Evolutionary conservation across 2,888 invertebrate species (phyloP), one percentile per base, ranked within the genome.

Genomic region (Andrena chrysosceles): DNA sequence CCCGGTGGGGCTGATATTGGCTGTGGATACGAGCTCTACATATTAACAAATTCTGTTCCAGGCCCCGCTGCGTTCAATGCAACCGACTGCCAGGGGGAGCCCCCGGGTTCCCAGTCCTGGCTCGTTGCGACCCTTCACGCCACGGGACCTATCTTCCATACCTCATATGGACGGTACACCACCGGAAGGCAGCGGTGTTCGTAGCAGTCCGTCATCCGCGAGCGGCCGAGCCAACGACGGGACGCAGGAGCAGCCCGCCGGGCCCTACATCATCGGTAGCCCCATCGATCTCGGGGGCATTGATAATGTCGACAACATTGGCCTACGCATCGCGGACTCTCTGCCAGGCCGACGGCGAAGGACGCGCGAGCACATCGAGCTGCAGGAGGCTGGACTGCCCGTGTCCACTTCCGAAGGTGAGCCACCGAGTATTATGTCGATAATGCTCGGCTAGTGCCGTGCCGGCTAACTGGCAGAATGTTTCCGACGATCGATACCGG

Each of bases 161-260:
- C 94, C 94, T 20, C 93, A 94, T 87, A 94, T 94, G 93, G 94
- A 94, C 90, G 93, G 90, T 84, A 91, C 93, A 20, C 90, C 92
- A 8, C 76, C 85, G 74, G 83, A 83, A 83, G 90, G 84, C 90
- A 88, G 85, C 83, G 87, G 67, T 74, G 68, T 77, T 84, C 85
- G 77, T 73, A 87, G 85, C 86, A 84, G 74, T 80, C 72, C 76
- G 48, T 83, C 85, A 69, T 81, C 85, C 20, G 80, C 77, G 48
- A 78, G 68, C 59, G 81, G 69, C 13, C 80, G 81, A 35, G 62
- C 42, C 31, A 79, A 69, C 77, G 81, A 85, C 35, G 75, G 52
- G 42, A 3, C 23, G 4, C 72, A 77, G 60, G 84, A 85, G 23
- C 33, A 77, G 42, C 26, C 83, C 56, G 23, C 26, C 62, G 87